phyloP scores from a whole-genome alignment of 1,140 invertebrate genomes.

The Drosophila arawakana region DNA sequence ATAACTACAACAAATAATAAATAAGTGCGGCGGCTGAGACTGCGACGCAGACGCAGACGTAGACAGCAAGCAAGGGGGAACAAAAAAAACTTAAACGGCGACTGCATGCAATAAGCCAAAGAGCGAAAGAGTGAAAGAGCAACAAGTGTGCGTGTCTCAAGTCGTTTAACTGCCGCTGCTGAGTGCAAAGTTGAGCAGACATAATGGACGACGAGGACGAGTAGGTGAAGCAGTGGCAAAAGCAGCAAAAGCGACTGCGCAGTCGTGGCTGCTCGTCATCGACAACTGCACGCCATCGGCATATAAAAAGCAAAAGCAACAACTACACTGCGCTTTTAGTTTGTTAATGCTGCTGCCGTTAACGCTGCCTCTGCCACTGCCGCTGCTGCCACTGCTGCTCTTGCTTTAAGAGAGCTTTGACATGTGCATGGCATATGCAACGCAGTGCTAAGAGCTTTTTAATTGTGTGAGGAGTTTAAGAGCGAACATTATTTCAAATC shows the following conservation, averaged over 20 bases:
- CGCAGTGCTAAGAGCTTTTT: background rate
- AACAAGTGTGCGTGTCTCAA: constrained; percentile 81
- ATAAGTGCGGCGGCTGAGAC: constrained; percentile 58
- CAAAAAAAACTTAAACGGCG: constrained; percentile 3
- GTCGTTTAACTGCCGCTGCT: constrained; percentile 65
- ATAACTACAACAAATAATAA: constrained; percentile 83
- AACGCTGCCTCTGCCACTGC: background rate
- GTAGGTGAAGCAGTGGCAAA: background rate
- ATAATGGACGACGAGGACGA: constrained; percentile 44
- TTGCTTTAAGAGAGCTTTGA: constrained; percentile 26
- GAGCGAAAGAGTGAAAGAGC: constrained; percentile 63
- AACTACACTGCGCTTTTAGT: constrained; percentile 40
- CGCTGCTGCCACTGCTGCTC: constrained; percentile 9
- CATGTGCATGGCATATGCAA: background rate
- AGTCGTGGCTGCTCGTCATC: constrained; percentile 53
- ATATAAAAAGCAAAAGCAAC: constrained; percentile 61
- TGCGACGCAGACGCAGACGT: constrained; percentile 17
- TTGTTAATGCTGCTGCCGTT: constrained; percentile 16
- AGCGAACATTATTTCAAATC: background rate
- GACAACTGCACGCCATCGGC: constrained; percentile 70
- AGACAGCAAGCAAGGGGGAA: too few relatives aligned
- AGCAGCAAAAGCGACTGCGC: constrained; percentile 49
- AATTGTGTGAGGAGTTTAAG: background rate
- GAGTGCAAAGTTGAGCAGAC: constrained; percentile 79
- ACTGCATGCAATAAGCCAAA: constrained; percentile 50